A percentile compares a stretch with the other conserved stretches of the same genome.
phyloP scores from a whole-genome alignment of 2,113 vertebrate species.

The Myrmecophaga tridactyla region DNA sequence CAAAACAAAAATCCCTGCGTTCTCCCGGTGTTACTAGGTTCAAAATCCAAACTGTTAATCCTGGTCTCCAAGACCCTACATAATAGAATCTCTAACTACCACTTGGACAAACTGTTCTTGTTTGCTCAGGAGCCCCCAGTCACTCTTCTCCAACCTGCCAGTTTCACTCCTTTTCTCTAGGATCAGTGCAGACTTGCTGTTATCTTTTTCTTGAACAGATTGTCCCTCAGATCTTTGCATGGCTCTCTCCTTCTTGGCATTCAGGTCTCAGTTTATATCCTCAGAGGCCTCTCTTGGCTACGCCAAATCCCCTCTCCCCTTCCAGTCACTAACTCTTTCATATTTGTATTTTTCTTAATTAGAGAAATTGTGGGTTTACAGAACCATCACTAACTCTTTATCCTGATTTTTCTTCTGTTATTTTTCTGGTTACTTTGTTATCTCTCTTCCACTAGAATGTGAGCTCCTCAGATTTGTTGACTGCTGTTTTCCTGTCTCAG shows the following conservation, averaged over 20 bases:
- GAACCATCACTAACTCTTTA: neutral
- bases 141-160: neutral
- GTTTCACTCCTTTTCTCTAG: neutral
- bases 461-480: neutral
- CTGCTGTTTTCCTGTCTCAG: conserved; percentile 12
- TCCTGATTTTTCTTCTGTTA: neutral
- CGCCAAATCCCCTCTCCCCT: neutral
- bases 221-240: neutral
- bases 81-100: neutral
- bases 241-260: neutral
- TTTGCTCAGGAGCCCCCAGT: neutral
- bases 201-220: neutral
- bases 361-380: no score
- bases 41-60: neutral
- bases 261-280: neutral
- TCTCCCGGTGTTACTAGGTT: neutral
- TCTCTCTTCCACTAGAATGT: neutral
- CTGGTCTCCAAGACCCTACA: neutral
- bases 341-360: no score
- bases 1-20: no score
- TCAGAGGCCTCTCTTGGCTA: neutral
- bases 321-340: neutral
- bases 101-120: neutral
- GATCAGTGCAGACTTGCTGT: neutral
- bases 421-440: neutral